Evolutionary conservation across 2,797 vertebrate genomes (phyloP), one percentile per base, ranked within the genome.

Genomic region (Myiotriccus ornatus): DNA sequence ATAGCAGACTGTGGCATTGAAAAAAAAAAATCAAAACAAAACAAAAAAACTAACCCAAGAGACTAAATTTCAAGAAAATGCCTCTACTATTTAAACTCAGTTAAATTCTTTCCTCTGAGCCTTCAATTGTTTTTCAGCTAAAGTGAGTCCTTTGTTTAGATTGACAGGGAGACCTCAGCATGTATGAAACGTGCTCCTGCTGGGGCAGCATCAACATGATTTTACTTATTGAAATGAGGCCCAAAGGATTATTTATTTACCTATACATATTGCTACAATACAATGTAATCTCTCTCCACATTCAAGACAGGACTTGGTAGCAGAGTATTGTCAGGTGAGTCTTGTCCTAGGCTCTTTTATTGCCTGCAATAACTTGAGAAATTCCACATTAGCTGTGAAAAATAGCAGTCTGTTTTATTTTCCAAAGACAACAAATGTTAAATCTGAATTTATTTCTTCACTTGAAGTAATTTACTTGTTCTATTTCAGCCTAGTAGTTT

Each of bases 21-120:
- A 59, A 56, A 73, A 28, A 28, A 39, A 32, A 23, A 19, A 1
- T 46, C 37, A 65, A 71, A 43, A 41, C 14, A 56, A 41, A 50
- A 39, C 44, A 41, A 32, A 30, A 32, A 50, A 8, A 5, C 1
- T 1, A 50, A 30, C 1, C 2, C 14, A 74, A n/a, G 11, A 41
- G 10, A 30, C 8, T 25, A 46, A 28, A 69, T 63, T 71, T 87
- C 28, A 35, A 77, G 34, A 62, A 87, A 52, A 47, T 24, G 3
- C 2, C 8, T 65, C 12, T 74, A 47, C 19, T 56, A 49, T 53
- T 75, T 76, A 81, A 74, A n/a, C 8, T 41, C 35, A 60, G 20
- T 2, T 41, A 41, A 64, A 46, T 44, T 55, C 7, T 84, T 79
- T 69, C 20, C 46, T 64, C 35, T 60, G 52, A 87, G 3, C 13